Percentiles rank a stretch among this genome's conserved stretches.
These are phyloP conservation scores for Tautogolabrus adspersus DNA, from an alignment of 2,113 vertebrate species.

Conservation along the genomic window DNA sequence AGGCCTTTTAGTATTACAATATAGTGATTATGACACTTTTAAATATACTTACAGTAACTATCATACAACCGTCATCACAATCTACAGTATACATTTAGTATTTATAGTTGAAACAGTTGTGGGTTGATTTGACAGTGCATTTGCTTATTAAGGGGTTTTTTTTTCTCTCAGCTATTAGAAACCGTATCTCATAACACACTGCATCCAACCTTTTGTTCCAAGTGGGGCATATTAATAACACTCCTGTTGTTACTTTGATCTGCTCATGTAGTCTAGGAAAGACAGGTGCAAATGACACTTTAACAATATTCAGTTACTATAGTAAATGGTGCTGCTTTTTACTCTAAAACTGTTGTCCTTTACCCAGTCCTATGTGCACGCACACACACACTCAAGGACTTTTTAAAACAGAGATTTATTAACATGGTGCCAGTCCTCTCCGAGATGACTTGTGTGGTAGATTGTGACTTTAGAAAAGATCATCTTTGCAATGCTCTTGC, in stretches of 20 bases:
- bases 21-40: slow-evolving; percentile 66
- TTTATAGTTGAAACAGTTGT: slow-evolving; percentile 53
- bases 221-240: slow-evolving; percentile 58
- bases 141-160: slow-evolving; percentile 45
- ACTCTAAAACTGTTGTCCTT: slow-evolving; percentile 84
- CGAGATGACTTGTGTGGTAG: slow-evolving; percentile 66
- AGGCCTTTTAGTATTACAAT: slow-evolving; percentile 45
- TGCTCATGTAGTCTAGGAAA: slow-evolving; percentile 79
- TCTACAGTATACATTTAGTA: slow-evolving; percentile 64
- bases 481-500: slow-evolving; percentile 77
- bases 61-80: slow-evolving; percentile 60
- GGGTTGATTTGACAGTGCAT: slow-evolving; percentile 61
- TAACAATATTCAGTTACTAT: slow-evolving; percentile 84
- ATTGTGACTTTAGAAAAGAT: slow-evolving; percentile 76
- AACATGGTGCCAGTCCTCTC: slow-evolving; percentile 78
- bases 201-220: slow-evolving; percentile 58
- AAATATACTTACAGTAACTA: slow-evolving; percentile 60
- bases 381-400: slow-evolving; percentile 81
- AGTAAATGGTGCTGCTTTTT: slow-evolving; percentile 89
- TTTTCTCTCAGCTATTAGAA: slow-evolving; percentile 32
- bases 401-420: slow-evolving; percentile 82
- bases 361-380: slow-evolving; percentile 78
- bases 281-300: slow-evolving; percentile 86
- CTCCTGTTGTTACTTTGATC: slow-evolving; percentile 72
- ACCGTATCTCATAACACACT: slow-evolving; percentile 44